These are phyloP conservation scores for Mesoclemmys tuberculata DNA, from an alignment of 2,113 vertebrate species.

Conservation along the genomic window DNA sequence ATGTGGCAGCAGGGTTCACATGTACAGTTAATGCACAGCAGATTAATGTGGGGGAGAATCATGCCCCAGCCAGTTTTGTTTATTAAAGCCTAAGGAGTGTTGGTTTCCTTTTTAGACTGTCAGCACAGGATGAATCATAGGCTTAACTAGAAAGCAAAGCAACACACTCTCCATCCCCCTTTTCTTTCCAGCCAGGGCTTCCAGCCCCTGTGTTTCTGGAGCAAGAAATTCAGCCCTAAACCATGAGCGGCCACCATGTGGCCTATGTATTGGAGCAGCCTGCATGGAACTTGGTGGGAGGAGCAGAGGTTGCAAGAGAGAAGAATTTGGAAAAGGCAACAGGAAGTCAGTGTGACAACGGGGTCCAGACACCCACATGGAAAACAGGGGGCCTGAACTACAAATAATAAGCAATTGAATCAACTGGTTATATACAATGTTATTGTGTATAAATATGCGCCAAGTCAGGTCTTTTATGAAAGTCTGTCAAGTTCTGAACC, in stretches of 20 bases:
- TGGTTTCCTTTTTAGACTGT: neutral
- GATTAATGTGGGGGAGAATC: neutral
- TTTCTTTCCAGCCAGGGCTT: neutral
- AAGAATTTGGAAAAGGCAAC: neutral
- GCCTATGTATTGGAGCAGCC: neutral
- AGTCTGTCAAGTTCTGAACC: neutral
- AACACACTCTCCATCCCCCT: neutral
- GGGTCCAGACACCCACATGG: neutral
- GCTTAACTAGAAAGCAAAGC: neutral
- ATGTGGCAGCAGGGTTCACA: neutral
- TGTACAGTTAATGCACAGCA: neutral
- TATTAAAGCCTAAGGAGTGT: neutral
- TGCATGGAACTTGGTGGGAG: neutral
- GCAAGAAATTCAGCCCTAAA: neutral
- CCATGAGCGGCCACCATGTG: neutral
- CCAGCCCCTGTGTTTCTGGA: neutral
- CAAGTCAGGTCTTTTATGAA: neutral
- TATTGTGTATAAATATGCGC: neutral
- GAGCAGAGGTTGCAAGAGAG: neutral
- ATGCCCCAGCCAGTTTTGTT: neutral
- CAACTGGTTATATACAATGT: neutral
- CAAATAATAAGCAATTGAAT: neutral
- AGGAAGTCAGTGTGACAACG: neutral
- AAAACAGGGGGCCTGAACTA: neutral
- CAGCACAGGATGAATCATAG: neutral